Evolutionary conservation across 2,113 vertebrate genomes (phyloP), one percentile per base, ranked within the genome.

Genomic region (Bucco capensis): DNA sequence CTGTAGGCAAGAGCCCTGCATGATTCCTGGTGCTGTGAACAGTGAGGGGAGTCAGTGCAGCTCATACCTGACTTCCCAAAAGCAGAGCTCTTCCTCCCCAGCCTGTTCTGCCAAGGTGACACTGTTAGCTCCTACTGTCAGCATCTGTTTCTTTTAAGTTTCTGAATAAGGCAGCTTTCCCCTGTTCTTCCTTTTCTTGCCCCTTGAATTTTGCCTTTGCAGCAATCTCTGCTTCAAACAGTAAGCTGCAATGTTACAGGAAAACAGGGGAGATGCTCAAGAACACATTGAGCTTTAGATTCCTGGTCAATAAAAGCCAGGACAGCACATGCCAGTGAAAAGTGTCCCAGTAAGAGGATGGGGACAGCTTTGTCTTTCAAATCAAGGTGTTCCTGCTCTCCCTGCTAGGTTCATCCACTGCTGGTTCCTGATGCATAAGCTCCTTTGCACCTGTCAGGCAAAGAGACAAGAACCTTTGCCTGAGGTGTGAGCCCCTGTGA

Each of bases 81-180:
- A 33, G 54, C 93, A 93, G 35, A 92, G 19, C 8, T 44, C 19
- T 75, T 21, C 35, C 35, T 79, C 82, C 85, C 42, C 64, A 58
- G 50, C 57, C 50, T 79, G 58, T 58, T 58, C 64, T 57, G 78
- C 42, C 79, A 81, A 88, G 79, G 85, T 80, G 82, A 87, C 58
- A 16, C 53, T 72, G 62, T 9, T 40, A 61, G 19, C 46, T 92
- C 35, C 33, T 6, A 38, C 40, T 61, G 78, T 89, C 23, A 90
- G n/a, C 18, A 65, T 22, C 50, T 46, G 21, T 27, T 67, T 78
- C 23, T 75, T 88, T 28, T 25, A 51, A 21, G 33, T 25, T 9
- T 80, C n/a, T 37, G 24, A 64, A 74, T 37, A 69, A 14, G 8
- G 22, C 7, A 11, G 2, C 73, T 91, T 67, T 2, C 9, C 3